phyloP scores from a whole-genome alignment of 92 coral and sea anemone genomes.

The Isaurus tuberculatus region DNA sequence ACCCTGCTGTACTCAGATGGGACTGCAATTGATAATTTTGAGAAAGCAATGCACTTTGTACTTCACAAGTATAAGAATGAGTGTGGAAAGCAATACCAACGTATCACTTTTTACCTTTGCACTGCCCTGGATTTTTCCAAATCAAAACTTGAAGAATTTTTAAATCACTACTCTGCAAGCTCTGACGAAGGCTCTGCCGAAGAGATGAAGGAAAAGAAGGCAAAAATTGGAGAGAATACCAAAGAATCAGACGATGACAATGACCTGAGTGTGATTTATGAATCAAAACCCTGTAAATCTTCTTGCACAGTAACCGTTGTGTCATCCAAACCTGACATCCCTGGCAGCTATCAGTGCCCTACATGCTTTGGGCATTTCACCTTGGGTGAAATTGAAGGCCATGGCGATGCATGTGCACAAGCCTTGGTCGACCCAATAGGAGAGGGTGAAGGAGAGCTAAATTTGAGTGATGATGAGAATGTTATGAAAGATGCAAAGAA shows the following conservation, averaged over 20 bases:
- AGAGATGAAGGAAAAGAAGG: neutral
- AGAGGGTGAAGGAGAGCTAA: constrained; percentile 8
- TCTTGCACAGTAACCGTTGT: constrained; percentile 3
- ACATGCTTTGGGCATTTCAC: constrained; percentile 37
- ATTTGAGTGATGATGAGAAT: constrained; percentile 14
- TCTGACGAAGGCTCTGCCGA: constrained; percentile 14
- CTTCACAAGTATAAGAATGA: constrained; percentile 25
- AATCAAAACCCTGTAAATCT: constrained; percentile 7
- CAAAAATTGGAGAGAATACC: neutral
- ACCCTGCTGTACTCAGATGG: constrained; percentile 48
- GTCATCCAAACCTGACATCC: constrained; percentile 14
- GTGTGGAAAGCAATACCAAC: constrained; percentile 28
- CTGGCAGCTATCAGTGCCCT: constrained; percentile 35
- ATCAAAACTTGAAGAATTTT: neutral
- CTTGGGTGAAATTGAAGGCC: constrained; percentile 38
- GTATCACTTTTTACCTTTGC: constrained; percentile 30
- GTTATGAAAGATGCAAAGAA: constrained; percentile 1
- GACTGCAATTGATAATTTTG: constrained; percentile 30
- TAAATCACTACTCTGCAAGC: neutral
- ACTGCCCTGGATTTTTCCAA: constrained; percentile 16
- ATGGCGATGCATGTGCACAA: constrained; percentile 43
- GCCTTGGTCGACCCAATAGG: constrained; percentile 42
- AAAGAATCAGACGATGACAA: constrained; percentile 12
- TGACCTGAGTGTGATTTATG: constrained; percentile 6
- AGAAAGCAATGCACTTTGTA: constrained; percentile 28